A percentile compares a stretch with the other conserved stretches of the same genome.
Evolutionary conservation across 2,888 invertebrate species (phyloP).

Genomic region (Spatulosminthurus flaviceps): DNA sequence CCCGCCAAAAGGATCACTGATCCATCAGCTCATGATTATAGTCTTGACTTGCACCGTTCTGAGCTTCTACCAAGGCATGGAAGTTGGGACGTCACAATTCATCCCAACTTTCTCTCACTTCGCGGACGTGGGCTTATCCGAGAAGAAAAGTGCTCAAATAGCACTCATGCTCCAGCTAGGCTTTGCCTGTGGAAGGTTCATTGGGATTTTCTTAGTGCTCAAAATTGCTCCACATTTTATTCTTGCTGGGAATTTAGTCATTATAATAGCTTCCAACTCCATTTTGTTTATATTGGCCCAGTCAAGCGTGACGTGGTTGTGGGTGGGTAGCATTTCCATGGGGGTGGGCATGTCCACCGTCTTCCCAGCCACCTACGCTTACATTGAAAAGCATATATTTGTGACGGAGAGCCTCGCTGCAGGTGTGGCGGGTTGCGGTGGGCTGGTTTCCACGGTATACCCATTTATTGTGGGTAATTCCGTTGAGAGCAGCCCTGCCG

Average conservation of each 20-base stretch:
- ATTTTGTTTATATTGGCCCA: background rate
- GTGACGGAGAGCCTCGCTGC: slow-evolving; percentile 50
- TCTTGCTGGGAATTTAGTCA: background rate
- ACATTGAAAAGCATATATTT: slow-evolving; percentile 50
- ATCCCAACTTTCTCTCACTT: slow-evolving; percentile 27
- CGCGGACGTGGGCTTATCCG: background rate
- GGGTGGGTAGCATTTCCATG: slow-evolving; percentile 32
- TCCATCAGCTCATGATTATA: too few species aligned
- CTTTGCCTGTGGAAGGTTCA: slow-evolving; percentile 11
- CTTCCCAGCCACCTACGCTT: slow-evolving; percentile 45
- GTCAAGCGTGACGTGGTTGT: background rate
- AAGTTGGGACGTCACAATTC: slow-evolving; percentile 41
- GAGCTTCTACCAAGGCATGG: slow-evolving; percentile 50
- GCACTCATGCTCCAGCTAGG: slow-evolving; percentile 7
- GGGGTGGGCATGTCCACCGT: slow-evolving; percentile 52
- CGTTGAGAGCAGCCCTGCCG: slow-evolving; percentile 21
- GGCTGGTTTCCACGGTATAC: background rate
- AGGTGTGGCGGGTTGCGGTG: slow-evolving; percentile 2
- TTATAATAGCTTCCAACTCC: background rate
- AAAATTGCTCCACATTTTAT: slow-evolving; percentile 19
- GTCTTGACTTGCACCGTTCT: slow-evolving; percentile 46
- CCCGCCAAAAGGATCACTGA: background rate
- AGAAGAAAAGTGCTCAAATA: slow-evolving; percentile 7
- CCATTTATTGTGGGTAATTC: slow-evolving; percentile 30
- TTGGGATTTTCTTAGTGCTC: slow-evolving; percentile 28